Base-by-base conservation (phyloP, 2,113 vertebrate species). In the Engystomops pustulosus region DNA sequence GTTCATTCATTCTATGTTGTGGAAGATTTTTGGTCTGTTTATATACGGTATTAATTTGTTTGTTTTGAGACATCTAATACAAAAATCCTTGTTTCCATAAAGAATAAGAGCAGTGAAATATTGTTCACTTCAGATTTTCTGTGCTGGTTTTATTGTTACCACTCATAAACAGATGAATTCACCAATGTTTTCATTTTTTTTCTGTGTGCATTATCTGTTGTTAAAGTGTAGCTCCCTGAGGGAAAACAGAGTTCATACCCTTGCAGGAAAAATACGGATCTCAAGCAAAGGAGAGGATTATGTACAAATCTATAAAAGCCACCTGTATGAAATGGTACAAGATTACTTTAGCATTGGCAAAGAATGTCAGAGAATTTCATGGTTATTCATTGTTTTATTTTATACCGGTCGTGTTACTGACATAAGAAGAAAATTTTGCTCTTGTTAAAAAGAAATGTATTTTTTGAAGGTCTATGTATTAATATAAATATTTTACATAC, bases 221-320 rank as follows among this genome's bases (percentile, higher is more conserved):
- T 70, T 81, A 81, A 80, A 55, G 65, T 55, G 34, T 71, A 60
- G 80, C 47, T 81, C 62, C 79, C 79, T 49, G 30, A 68, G 65
- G 67, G 67, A 30, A 72, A 81, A 81, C n/a, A 44, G 34, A 81
- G 67, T 72, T 53, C 36, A 71, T 71, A 71, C 45, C n/a, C 20
- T 81, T 65, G n/a, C n/a, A 81, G 44, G 11, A 81, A 69, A 80
- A 71, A 81, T 81, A 72, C 23, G 18, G 51, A 81, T 81, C n/a
- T 81, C 67, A 58, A 58, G 34, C 45, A 81, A 81, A 81, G n/a
- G 20, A 55, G 79, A 69, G 47, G 79, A 81, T 81, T 70, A 53
- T 81, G 79, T 53, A 55, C 47, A 81, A 81, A 81, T 81, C 79
- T 81, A 1, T 81, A 70, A 81, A 81, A 81, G 65, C 32, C 65